A percentile compares a stretch with the other conserved stretches of the same genome.
Conservation (phyloP, 2,888 invertebrate genomes). For the Tipula confusa region DNA sequence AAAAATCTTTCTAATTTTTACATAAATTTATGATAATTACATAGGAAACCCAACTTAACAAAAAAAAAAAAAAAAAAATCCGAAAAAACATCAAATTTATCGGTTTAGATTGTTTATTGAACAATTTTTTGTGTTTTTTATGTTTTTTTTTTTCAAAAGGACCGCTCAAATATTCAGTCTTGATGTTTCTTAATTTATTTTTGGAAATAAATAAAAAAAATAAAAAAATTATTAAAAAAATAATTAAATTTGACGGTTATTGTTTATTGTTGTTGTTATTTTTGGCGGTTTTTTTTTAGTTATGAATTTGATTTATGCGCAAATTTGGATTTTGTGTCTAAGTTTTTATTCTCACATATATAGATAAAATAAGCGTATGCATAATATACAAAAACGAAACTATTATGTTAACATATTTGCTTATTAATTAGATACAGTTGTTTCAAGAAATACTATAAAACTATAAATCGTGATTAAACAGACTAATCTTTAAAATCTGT, state of each 20-base stretch:
- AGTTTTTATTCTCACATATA: neutral
- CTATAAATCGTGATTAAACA: too few species aligned
- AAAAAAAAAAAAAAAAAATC: neutral
- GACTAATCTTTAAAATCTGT: too few species aligned
- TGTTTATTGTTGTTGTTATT: constrained; percentile 14
- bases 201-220: too few species aligned
- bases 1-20: constrained; percentile 17
- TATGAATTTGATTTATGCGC: constrained; percentile 9
- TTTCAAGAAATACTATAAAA: neutral
- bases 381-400: neutral
- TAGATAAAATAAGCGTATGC: too few species aligned
- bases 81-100: constrained; percentile 21
- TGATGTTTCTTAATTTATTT: neutral
- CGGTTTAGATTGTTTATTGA: constrained; percentile 20
- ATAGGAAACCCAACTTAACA: constrained; percentile 6
- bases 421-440: constrained; percentile 25
- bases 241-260: constrained; percentile 20
- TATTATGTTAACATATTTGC: neutral
- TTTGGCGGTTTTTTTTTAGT: neutral
- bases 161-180: constrained; percentile 1
- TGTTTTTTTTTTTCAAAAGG: neutral
- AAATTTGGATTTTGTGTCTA: neutral
- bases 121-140: neutral
- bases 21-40: constrained; percentile 20
- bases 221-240: neutral